Conservation (phyloP, 2,797 vertebrate species). For the Macrochelys suwanniensis region DNA sequence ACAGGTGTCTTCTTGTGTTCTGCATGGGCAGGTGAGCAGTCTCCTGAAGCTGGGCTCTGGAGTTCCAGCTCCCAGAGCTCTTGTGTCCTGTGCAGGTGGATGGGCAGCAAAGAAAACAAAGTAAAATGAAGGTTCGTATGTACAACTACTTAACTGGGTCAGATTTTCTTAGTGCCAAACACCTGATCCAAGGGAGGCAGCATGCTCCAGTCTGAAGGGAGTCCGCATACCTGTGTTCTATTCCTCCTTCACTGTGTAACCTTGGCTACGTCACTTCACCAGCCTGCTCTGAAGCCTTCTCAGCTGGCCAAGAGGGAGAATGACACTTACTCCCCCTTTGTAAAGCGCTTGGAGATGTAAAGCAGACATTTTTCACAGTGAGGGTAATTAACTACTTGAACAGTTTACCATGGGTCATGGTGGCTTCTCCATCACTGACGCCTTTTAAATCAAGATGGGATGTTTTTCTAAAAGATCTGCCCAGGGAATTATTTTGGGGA, state of each 20-base stretch:
- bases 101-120: background rate
- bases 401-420: background rate
- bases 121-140: background rate
- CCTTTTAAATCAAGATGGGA: background rate
- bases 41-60: background rate
- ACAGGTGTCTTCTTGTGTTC: background rate
- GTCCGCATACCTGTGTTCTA: background rate
- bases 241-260: background rate
- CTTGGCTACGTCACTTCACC: background rate
- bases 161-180: background rate
- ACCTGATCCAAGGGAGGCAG: background rate
- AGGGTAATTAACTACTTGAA: background rate
- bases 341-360: background rate
- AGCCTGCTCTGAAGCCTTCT: background rate
- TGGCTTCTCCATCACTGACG: background rate
- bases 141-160: background rate
- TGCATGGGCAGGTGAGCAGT: background rate
- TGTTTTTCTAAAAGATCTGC: background rate
- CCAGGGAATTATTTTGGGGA: background rate
- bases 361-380: background rate
- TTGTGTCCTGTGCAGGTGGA: background rate
- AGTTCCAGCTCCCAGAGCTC: background rate
- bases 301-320: accelerated
- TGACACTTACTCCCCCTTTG: background rate
- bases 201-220: background rate